phyloP scores from a whole-genome alignment of 2,113 vertebrate genomes.

The Ptilorrhoa leucosticta region DNA sequence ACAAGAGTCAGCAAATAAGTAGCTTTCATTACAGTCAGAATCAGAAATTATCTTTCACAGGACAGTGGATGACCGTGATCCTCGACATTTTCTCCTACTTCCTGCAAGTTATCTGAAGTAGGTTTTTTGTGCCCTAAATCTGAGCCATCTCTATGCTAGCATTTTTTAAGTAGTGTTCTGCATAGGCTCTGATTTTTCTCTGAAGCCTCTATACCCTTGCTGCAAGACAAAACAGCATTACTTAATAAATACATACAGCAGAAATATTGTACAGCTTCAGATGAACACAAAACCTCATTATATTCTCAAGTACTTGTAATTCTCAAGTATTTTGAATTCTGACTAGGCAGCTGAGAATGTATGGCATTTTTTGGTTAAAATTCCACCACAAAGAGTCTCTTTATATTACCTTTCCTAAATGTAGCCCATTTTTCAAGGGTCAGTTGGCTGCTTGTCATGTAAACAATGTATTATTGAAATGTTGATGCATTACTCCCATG shows the following conservation, averaged over 20 bases:
- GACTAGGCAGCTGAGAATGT: neutral
- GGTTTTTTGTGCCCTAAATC: neutral
- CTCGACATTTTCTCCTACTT: neutral
- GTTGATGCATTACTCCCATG: neutral
- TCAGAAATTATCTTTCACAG: neutral
- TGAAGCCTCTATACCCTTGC: neutral
- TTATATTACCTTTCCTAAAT: conserved; percentile 1
- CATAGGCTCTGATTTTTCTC: neutral
- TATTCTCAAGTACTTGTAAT: neutral
- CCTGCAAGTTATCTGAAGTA: neutral
- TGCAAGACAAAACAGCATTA: neutral
- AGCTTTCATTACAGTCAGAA: neutral
- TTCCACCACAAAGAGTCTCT: neutral
- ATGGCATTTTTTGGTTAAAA: neutral
- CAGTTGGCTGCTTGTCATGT: neutral
- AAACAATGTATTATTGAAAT: neutral
- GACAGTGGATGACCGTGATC: neutral
- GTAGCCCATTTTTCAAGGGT: neutral
- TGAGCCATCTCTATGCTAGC: neutral
- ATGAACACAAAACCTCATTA: neutral
- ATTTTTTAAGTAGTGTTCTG: neutral
- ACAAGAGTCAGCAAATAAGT: neutral
- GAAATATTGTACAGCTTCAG: neutral
- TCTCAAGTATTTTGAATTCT: neutral
- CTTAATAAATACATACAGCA: neutral